A percentile compares a stretch with the other conserved stretches of the same genome.
phyloP scores from a whole-genome alignment of 2,113 vertebrate species.

The Tringa solitaria region DNA sequence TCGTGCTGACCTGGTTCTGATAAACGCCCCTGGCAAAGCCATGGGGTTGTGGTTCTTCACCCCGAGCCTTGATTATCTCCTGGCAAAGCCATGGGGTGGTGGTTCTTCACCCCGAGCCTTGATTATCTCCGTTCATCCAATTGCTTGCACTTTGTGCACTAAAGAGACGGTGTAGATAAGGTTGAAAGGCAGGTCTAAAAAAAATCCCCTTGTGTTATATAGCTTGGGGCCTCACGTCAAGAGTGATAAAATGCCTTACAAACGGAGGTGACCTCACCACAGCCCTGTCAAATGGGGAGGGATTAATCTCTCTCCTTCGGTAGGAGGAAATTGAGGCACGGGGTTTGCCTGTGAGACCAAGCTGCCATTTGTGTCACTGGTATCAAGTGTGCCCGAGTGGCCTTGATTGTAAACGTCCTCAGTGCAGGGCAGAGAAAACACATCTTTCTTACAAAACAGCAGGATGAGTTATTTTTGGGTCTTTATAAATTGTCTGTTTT shows the following conservation, averaged over 20 bases:
- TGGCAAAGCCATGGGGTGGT: background rate
- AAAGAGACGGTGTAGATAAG: background rate
- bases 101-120: background rate
- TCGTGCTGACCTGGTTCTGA: accelerated
- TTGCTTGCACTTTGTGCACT: background rate
- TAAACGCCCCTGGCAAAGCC: background rate
- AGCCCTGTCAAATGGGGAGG: background rate
- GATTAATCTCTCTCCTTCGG: background rate
- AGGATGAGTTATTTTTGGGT: conserved; percentile 36
- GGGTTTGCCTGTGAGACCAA: background rate
- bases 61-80: too few species aligned
- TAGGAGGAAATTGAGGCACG: background rate
- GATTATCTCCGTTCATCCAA: background rate
- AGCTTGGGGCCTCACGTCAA: background rate
- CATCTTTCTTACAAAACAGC: background rate
- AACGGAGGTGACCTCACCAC: background rate
- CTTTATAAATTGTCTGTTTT: conserved; percentile 40
- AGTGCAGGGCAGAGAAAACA: background rate
- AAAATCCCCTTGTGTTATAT: accelerated
- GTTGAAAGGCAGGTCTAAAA: background rate
- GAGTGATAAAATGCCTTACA: background rate
- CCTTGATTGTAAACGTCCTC: background rate
- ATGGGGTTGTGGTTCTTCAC: background rate
- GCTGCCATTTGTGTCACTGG: background rate
- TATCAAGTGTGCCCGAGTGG: background rate